phyloP scores from a whole-genome alignment of 23 tunicate genomes.

The Oikopleura albicans region DNA sequence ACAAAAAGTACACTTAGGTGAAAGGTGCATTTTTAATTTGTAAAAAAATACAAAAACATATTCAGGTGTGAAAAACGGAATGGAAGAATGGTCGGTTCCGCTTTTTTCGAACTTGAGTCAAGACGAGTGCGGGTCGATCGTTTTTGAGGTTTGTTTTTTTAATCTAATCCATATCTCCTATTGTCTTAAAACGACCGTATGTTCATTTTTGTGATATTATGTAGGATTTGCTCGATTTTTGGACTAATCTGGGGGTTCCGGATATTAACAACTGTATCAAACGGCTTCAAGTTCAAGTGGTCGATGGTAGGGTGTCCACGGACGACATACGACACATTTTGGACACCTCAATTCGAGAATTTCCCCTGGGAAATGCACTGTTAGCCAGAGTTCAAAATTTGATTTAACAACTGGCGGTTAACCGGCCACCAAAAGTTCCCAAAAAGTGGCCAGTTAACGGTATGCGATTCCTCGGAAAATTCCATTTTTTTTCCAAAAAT shows the following conservation, averaged over 20 bases:
- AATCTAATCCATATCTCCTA: neutral
- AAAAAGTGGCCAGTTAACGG: too few species aligned
- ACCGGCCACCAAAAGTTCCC: too few species aligned
- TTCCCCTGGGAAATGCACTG: neutral
- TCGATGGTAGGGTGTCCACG: neutral
- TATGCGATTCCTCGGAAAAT: too few species aligned
- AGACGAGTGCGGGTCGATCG: neutral
- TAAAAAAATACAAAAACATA: neutral
- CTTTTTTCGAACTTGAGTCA: neutral
- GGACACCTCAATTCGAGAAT: neutral
- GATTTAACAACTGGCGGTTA: too few species aligned
- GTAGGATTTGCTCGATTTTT: neutral
- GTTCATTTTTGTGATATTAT: too few species aligned
- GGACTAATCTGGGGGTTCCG: neutral
- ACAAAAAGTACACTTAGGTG: too few species aligned
- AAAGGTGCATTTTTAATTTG: too few species aligned
- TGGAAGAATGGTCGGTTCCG: constrained; percentile 15
- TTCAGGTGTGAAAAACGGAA: neutral
- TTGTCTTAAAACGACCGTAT: neutral
- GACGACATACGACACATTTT: neutral
- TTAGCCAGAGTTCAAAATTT: too few species aligned
- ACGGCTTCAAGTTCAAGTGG: neutral
- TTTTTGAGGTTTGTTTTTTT: neutral
- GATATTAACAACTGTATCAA: neutral
- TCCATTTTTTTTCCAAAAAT: too few species aligned